Conservation (phyloP, 2,113 vertebrate genomes). For the Rhinichthys klamathensis region DNA sequence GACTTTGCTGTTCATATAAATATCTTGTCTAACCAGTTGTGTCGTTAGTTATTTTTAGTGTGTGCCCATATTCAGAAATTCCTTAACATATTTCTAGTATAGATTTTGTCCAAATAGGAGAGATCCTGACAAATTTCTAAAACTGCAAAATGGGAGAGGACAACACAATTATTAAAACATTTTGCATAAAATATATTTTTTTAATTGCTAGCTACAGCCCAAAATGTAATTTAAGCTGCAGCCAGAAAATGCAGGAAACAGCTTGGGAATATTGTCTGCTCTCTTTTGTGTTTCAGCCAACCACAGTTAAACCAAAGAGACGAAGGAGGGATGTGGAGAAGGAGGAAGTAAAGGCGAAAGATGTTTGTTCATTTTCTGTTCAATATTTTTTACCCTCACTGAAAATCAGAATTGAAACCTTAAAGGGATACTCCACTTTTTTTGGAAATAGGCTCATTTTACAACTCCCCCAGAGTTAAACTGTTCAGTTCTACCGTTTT, state of each 20-base stretch:
- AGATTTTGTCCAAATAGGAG: not conserved
- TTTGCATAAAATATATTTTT: not conserved
- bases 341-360: not conserved
- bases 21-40: not conserved
- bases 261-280: not conserved
- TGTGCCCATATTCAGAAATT: not conserved
- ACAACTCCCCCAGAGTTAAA: no score
- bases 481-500: no score
- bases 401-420: no score
- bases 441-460: no score
- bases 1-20: not conserved
- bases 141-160: not conserved
- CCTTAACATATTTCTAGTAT: not conserved
- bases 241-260: not conserved
- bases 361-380: not conserved
- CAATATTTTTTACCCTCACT: no score
- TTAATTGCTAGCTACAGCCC: not conserved
- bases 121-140: not conserved
- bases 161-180: not conserved
- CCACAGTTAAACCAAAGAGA: not conserved
- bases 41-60: not conserved
- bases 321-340: slow-evolving; percentile 22
- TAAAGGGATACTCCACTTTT: no score
- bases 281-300: slow-evolving; percentile 50
- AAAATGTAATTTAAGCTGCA: not conserved